phyloP scores from a whole-genome alignment of 2,888 invertebrate genomes.

The Cinara cedri region DNA sequence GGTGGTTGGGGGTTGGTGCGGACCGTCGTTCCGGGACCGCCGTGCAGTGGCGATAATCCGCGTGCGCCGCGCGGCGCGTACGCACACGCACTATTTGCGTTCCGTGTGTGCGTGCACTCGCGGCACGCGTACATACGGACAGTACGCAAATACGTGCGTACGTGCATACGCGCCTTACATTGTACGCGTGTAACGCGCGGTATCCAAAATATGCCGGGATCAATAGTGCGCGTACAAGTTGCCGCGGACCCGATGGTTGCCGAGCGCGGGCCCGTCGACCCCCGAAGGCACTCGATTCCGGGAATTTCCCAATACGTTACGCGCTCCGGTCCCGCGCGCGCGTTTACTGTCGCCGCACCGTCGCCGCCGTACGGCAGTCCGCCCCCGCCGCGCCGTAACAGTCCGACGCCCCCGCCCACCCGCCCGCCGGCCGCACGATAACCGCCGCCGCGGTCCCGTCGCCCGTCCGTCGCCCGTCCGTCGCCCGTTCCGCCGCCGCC shows the following conservation, averaged over 20 bases:
- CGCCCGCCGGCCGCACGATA: neutral
- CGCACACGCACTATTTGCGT: no score
- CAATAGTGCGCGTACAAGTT: slow-evolving; percentile 46
- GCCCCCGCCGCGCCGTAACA: neutral
- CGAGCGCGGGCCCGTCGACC: slow-evolving; percentile 14
- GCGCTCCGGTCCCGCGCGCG: neutral
- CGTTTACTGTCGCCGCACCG: neutral
- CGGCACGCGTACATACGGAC: neutral
- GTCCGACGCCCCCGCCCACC: neutral
- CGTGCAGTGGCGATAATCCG: no score
- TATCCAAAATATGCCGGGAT: slow-evolving; percentile 41
- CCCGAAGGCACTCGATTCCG: slow-evolving; percentile 32
- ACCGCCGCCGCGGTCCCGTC: neutral
- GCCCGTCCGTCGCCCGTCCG: neutral
- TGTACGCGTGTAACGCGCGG: neutral
- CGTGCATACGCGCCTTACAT: slow-evolving; percentile 53
- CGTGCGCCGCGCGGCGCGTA: neutral
- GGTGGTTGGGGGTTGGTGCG: no score
- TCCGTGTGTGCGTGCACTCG: neutral
- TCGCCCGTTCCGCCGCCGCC: neutral
- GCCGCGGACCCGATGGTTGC: slow-evolving; percentile 25
- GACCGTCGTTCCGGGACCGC: no score
- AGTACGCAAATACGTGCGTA: slow-evolving; percentile 42
- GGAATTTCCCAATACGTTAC: slow-evolving; percentile 18
- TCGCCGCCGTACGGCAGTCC: neutral